Conservation (phyloP, 2,797 vertebrate species). For the Numenius phaeopus region DNA sequence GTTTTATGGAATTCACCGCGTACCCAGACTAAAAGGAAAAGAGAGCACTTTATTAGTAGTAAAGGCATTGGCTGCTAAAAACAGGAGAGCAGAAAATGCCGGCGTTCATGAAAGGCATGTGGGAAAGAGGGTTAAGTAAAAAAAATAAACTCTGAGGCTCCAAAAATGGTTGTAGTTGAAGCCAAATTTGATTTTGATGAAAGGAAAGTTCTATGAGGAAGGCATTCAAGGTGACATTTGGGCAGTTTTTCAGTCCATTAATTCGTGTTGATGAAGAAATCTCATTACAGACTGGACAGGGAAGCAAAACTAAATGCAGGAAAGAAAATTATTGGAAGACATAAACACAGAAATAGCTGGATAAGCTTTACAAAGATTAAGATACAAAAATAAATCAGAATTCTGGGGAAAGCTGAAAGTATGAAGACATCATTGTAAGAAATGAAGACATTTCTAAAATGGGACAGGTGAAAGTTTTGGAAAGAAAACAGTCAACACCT, state of each 20-base stretch:
- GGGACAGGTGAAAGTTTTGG: neutral
- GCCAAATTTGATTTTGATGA: slow-evolving; percentile 1
- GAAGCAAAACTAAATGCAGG: slow-evolving; percentile 5
- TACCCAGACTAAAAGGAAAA: neutral
- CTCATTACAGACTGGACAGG: neutral
- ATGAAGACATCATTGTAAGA: neutral
- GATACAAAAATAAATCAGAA: neutral
- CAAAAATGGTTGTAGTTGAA: neutral
- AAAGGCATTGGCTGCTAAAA: neutral
- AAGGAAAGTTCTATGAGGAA: neutral
- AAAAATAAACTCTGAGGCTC: neutral
- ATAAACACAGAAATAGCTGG: neutral
- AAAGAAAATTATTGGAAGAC: neutral
- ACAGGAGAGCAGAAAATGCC: neutral
- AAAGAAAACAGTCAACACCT: neutral
- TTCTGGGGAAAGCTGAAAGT: neutral
- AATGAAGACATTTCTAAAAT: neutral
- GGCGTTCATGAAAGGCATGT: neutral
- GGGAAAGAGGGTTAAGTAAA: neutral
- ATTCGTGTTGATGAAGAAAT: neutral
- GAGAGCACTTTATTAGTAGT: neutral
- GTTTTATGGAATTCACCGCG: neutral
- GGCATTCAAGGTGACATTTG: neutral
- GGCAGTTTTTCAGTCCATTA: slow-evolving; percentile 26
- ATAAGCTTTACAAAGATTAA: neutral